Conservation (phyloP, 2,113 vertebrate species). For the Ophthalmolycus amberensis region DNA sequence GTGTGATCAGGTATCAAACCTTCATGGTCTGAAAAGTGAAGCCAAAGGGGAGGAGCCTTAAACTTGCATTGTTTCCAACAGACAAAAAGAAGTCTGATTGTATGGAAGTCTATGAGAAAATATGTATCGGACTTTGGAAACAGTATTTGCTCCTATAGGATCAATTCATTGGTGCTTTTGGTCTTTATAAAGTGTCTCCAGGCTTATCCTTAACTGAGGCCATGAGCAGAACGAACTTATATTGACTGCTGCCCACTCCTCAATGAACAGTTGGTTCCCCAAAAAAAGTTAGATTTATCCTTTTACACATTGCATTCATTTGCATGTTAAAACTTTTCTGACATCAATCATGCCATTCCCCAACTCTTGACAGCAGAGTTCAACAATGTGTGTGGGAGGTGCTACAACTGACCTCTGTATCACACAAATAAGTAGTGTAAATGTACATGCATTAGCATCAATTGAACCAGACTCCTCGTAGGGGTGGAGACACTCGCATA, state of each 20-base stretch:
- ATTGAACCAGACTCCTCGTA: conserved; percentile 6
- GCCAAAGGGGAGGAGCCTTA: background rate
- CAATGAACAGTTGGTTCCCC: background rate
- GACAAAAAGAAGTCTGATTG: background rate
- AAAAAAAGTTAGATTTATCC: conserved; percentile 25
- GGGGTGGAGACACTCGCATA: background rate
- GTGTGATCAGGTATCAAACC: background rate
- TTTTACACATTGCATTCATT: conserved; percentile 39
- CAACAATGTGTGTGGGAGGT: conserved; percentile 59
- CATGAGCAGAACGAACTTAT: conserved; percentile 8
- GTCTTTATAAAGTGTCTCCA: background rate
- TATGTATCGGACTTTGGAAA: too few relatives aligned
- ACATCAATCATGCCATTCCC: conserved; percentile 18
- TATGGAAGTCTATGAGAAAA: background rate
- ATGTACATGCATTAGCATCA: conserved; percentile 1
- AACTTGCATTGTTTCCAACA: background rate
- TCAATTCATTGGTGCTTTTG: background rate
- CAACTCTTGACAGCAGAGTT: conserved; percentile 40
- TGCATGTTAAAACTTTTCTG: conserved; percentile 29
- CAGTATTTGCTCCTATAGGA: background rate
- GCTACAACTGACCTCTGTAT: conserved; percentile 29
- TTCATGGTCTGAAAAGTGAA: background rate
- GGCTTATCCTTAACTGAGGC: conserved; percentile 7
- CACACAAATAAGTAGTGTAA: background rate
- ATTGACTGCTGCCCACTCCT: conserved; percentile 13